Evolutionary conservation across 2,797 vertebrate genomes (phyloP).

Genomic region (Amniataba percoides): DNA sequence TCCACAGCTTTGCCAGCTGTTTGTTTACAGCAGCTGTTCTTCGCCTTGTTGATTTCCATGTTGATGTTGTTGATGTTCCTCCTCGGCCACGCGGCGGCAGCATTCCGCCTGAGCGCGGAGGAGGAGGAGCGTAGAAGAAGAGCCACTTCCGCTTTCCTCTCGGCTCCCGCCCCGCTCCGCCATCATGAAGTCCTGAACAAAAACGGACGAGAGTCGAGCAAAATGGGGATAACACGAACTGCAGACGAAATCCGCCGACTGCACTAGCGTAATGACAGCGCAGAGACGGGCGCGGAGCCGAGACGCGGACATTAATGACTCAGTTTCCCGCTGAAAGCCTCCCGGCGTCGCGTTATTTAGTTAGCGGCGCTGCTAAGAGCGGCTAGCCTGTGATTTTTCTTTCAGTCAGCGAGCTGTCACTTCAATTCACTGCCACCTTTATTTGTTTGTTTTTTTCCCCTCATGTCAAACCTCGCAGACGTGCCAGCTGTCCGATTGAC

Average conservation of each 20-base stretch:
- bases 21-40: background rate
- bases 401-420: slow-evolving; percentile 75
- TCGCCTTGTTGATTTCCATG: background rate
- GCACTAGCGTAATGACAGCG: slow-evolving; percentile 69
- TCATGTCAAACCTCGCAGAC: slow-evolving; percentile 67
- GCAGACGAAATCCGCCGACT: slow-evolving; percentile 56
- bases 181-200: slow-evolving; percentile 89
- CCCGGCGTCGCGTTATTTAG: slow-evolving; percentile 65
- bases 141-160: slow-evolving; percentile 83
- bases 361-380: slow-evolving; percentile 74
- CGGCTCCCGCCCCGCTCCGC: slow-evolving; percentile 88
- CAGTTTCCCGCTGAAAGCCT: slow-evolving; percentile 60
- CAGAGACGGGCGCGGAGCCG: slow-evolving; percentile 63
- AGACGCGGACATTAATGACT: slow-evolving; percentile 59
- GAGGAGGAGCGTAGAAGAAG: slow-evolving; percentile 68
- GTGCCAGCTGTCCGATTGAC: slow-evolving; percentile 55
- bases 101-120: too few relatives aligned
- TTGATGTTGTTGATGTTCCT: background rate
- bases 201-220: slow-evolving; percentile 79
- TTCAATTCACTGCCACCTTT: slow-evolving; percentile 46
- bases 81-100: slow-evolving; percentile 36
- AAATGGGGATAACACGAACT: slow-evolving; percentile 76
- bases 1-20: background rate
- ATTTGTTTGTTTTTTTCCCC: background rate
- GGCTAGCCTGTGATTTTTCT: slow-evolving; percentile 67